These are phyloP conservation scores for Cryptus armator DNA, from an alignment of 2,888 invertebrate species.

Conservation along the genomic window DNA sequence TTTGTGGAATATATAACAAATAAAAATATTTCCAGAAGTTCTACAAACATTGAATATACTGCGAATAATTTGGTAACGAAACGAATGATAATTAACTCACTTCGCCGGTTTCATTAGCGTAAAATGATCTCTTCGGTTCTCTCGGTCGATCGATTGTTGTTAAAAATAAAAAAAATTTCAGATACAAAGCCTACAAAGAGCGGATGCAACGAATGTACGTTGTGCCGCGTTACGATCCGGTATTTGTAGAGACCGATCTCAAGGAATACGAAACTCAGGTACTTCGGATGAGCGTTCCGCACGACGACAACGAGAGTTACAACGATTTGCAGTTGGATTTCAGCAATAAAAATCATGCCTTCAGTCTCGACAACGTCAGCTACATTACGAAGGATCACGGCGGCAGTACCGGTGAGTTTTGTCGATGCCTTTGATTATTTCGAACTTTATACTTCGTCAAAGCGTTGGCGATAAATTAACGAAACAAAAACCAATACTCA, in stretches of 20 bases:
- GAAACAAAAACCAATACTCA: no score
- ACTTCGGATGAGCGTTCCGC: conserved; percentile 95
- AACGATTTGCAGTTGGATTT: conserved; percentile 94
- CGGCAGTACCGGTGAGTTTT: conserved; percentile 86
- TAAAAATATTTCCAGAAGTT: not conserved
- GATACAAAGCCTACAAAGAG: conserved; percentile 95
- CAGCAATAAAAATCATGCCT: conserved; percentile 94
- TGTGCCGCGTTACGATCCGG: conserved; percentile 89
- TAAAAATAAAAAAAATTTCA: conserved; percentile 80
- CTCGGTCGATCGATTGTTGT: not conserved
- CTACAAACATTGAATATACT: conserved; percentile 67
- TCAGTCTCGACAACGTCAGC: conserved; percentile 95
- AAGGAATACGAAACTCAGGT: conserved; percentile 98
- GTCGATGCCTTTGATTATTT: not conserved
- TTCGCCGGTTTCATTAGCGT: conserved; percentile 74
- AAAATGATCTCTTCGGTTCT: conserved; percentile 75
- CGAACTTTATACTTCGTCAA: not conserved
- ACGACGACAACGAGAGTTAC: conserved; percentile 92
- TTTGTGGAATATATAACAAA: not conserved
- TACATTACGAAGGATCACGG: conserved; percentile 94
- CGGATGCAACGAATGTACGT: conserved; percentile 92
- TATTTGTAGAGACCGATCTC: conserved; percentile 91
- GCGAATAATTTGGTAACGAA: conserved; percentile 37
- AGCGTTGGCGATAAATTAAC: no score
- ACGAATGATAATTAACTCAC: conserved; percentile 67